Evolutionary conservation across 2,797 vertebrate species (phyloP).

Genomic region (Threskiornis aethiopicus): DNA sequence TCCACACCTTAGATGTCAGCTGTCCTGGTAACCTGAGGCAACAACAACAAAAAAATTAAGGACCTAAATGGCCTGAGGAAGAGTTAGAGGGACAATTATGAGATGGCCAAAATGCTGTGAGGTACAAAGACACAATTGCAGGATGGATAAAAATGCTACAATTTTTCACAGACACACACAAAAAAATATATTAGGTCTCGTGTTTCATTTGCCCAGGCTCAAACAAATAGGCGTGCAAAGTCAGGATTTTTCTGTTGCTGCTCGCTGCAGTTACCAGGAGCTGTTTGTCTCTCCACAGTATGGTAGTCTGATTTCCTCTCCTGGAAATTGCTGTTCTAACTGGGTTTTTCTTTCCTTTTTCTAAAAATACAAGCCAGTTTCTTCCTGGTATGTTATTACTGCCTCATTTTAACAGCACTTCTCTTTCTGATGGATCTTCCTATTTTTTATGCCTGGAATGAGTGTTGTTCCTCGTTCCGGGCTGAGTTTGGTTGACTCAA

Average conservation of each 20-base stretch:
- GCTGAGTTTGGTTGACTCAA: slow-evolving; percentile 30
- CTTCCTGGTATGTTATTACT: slow-evolving; percentile 48
- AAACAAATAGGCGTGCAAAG: not conserved
- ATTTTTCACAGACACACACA: not conserved
- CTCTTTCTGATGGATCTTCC: slow-evolving; percentile 44
- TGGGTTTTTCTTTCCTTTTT: slow-evolving; percentile 20
- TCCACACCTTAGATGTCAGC: not conserved
- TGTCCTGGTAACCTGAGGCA: not conserved
- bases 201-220: not conserved
- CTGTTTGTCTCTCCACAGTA: not conserved
- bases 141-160: not conserved
- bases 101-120: not conserved
- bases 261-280: not conserved
- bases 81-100: not conserved
- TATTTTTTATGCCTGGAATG: slow-evolving; percentile 27
- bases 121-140: not conserved
- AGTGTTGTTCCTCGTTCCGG: not conserved
- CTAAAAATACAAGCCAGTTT: slow-evolving; percentile 46
- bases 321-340: slow-evolving; percentile 36
- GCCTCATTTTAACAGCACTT: slow-evolving; percentile 37
- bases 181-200: not conserved
- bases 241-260: not conserved
- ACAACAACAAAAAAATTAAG: not conserved
- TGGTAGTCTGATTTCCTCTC: not conserved
- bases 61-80: not conserved